Evolutionary conservation across 2,888 invertebrate species (phyloP).

Genomic region (Caenorhabditis sp.): DNA sequence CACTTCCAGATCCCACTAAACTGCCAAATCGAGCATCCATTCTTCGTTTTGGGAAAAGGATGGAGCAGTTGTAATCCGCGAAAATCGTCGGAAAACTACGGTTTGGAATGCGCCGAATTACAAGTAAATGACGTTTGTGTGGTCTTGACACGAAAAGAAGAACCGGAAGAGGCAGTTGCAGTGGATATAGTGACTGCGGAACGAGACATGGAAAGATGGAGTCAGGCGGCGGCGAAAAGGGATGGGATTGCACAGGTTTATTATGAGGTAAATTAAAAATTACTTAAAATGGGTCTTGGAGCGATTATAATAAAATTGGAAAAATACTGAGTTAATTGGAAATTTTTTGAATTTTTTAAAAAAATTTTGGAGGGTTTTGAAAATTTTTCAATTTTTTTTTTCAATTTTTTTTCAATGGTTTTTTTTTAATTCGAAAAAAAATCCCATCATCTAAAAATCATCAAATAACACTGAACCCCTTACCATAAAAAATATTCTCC

Average conservation of each 20-base stretch:
- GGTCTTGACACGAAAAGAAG: slow-evolving; percentile 47
- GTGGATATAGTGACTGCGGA: slow-evolving; percentile 51
- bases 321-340: too few relatives aligned
- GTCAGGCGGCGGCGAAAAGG: slow-evolving; percentile 10
- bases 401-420: too few relatives aligned
- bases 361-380: too few relatives aligned
- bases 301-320: too few relatives aligned
- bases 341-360: too few relatives aligned
- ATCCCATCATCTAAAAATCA: too few relatives aligned
- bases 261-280: slow-evolving; percentile 35
- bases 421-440: too few relatives aligned
- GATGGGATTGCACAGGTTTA: slow-evolving; percentile 33
- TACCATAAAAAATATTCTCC: not conserved
- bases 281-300: too few relatives aligned
- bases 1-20: slow-evolving; percentile 51
- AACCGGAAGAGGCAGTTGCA: slow-evolving; percentile 3
- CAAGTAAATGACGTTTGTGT: slow-evolving; percentile 66
- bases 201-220: slow-evolving; percentile 28
- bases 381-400: not conserved
- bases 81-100: slow-evolving; percentile 57
- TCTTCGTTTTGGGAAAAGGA: slow-evolving; percentile 69
- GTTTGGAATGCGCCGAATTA: slow-evolving; percentile 48
- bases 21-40: slow-evolving; percentile 67
- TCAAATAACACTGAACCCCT: too few relatives aligned
- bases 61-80: slow-evolving; percentile 62